Evolutionary conservation across 2,888 invertebrate genomes (phyloP).

Genomic region (Synanthedon myopaeformis): DNA sequence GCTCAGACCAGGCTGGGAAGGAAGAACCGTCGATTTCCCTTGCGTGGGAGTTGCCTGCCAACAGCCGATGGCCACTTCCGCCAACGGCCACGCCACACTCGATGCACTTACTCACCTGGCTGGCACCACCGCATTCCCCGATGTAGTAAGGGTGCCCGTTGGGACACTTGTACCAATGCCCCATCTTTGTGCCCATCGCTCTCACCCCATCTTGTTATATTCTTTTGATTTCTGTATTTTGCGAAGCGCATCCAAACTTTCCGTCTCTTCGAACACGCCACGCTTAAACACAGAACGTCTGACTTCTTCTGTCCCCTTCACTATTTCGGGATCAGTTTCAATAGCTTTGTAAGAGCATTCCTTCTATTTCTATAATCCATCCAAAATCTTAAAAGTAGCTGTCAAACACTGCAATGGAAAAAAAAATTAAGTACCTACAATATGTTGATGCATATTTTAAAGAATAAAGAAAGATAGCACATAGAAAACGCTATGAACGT

Average conservation of each 20-base stretch:
- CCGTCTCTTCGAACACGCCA: slow-evolving; percentile 22
- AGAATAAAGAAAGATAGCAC: too few species aligned
- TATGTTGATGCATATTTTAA: too few species aligned
- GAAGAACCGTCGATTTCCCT: slow-evolving; percentile 66
- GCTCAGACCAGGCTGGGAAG: slow-evolving; percentile 58
- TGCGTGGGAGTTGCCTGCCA: slow-evolving; percentile 52
- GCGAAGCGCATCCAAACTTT: slow-evolving; percentile 19
- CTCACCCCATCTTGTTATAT: slow-evolving; percentile 38
- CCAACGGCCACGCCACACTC: slow-evolving; percentile 73
- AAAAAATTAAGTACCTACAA: too few species aligned
- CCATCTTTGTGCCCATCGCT: slow-evolving; percentile 67
- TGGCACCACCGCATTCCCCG: slow-evolving; percentile 77
- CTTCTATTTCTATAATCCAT: not conserved
- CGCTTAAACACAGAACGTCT: slow-evolving; percentile 20
- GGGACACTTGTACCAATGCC: slow-evolving; percentile 79
- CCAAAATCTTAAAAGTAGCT: not conserved
- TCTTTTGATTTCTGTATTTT: not conserved
- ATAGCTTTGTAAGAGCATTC: not conserved
- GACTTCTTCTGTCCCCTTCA: slow-evolving; percentile 14
- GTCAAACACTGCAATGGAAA: not conserved
- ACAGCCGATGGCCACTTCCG: slow-evolving; percentile 58
- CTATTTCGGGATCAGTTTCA: not conserved
- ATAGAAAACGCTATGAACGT: too few species aligned
- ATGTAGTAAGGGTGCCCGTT: slow-evolving; percentile 78
- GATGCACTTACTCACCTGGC: slow-evolving; percentile 53